Evolutionary conservation across 2,113 vertebrate genomes (phyloP).

Genomic region (Cromileptes altivelis): DNA sequence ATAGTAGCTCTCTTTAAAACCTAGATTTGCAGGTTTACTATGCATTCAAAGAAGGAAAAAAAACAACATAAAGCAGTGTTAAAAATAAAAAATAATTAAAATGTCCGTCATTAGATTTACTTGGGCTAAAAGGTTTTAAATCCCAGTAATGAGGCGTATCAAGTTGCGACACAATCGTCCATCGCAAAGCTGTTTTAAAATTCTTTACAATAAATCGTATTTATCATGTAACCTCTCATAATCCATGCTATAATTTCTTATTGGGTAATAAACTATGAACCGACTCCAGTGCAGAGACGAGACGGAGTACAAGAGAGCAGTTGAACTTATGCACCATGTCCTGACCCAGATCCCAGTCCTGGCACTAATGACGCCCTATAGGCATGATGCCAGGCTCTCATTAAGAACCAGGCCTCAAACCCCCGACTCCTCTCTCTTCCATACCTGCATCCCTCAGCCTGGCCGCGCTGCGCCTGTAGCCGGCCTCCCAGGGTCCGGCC

Average conservation of each 20-base stretch:
- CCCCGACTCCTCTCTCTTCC: conserved; percentile 56
- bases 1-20: not conserved
- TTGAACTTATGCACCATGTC: conserved; percentile 73
- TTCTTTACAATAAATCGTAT: not conserved
- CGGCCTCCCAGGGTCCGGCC: conserved; percentile 72
- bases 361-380: conserved; percentile 86
- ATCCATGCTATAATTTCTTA: not conserved
- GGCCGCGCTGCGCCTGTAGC: conserved; percentile 65
- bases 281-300: conserved; percentile 15
- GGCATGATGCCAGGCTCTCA: conserved; percentile 83
- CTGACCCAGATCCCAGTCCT: conserved; percentile 85
- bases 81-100: not conserved
- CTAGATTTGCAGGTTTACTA: not conserved
- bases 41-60: not conserved
- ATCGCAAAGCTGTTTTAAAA: not conserved
- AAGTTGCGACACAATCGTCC: not conserved
- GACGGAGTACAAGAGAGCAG: conserved; percentile 36
- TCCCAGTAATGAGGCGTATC: no score
- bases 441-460: conserved; percentile 39
- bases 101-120: not conserved
- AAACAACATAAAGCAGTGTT: not conserved
- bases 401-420: conserved; percentile 79
- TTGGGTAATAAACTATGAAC: not conserved
- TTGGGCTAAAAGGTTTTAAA: not conserved
- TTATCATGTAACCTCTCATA: not conserved